These are phyloP conservation scores for Disparrhopalites patrizii DNA, from an alignment of 2,888 invertebrate genomes.

Conservation along the genomic window DNA sequence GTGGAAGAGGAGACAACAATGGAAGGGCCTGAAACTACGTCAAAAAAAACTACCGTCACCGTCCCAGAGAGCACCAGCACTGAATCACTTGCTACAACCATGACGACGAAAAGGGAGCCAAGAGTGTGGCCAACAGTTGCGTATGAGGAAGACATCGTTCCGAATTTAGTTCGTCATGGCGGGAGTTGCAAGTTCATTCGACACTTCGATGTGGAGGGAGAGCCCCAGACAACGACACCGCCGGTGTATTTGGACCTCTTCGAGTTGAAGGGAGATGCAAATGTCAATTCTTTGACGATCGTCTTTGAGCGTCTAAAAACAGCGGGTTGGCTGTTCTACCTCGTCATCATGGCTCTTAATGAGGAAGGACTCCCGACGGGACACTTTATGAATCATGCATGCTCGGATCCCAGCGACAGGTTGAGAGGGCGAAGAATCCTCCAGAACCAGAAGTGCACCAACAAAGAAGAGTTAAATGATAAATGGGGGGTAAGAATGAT, in stretches of 20 bases:
- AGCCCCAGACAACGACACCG: neutral
- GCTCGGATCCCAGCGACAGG: neutral
- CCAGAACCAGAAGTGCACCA: too few relatives aligned
- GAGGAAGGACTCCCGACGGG: neutral
- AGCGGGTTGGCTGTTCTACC: neutral
- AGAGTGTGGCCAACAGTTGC: too few relatives aligned
- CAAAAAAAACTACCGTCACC: too few relatives aligned
- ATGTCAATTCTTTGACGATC: neutral
- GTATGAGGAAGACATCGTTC: too few relatives aligned
- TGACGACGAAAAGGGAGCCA: neutral
- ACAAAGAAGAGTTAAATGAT: too few relatives aligned
- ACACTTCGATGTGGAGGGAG: neutral
- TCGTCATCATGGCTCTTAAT: neutral
- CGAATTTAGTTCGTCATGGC: neutral
- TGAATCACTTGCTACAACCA: too few relatives aligned
- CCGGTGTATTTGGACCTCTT: neutral
- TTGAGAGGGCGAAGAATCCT: too few relatives aligned
- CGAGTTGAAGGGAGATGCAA: neutral
- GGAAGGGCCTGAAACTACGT: too few relatives aligned
- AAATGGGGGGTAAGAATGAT: too few relatives aligned
- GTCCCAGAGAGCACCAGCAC: too few relatives aligned
- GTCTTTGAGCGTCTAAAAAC: neutral
- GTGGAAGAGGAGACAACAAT: too few relatives aligned
- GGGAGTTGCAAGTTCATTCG: neutral
- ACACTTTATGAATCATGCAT: neutral